Base-by-base conservation (phyloP, 2,888 invertebrate genomes). In the Dyspetes luteomarginatus region DNA sequence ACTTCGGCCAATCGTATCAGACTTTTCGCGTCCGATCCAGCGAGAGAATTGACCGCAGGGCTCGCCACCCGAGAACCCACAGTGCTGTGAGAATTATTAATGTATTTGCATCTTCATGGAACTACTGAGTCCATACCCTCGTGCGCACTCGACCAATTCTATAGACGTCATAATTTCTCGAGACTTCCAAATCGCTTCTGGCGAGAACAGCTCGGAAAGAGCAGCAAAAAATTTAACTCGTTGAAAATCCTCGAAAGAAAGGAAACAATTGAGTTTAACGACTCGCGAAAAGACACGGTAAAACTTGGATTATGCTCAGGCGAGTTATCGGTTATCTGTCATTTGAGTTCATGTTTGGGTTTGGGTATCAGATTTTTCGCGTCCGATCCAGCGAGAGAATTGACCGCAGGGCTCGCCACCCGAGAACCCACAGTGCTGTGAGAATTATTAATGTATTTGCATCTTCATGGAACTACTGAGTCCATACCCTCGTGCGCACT, bases 61-160 rank as follows among this genome's bases (percentile, higher is more conserved):
- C 84, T 12, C 84, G 85, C 84, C 19, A 12, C 41, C 22, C 19
- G 17, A 36, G 41, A 43, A 56, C 24, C 72, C 85, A 85, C 86
- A 81, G 82, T n/a, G 86, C 84, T 85, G 79, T 85, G 87, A n/a
- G 88, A 91, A 90, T 90, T 90, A 91, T 90, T 90, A 89, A 86
- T 87, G 82, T 90, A 91, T 91, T 91, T 91, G 91, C 91, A 91
- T 91, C 87, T 91, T 91, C 91, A 91, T 91, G 91, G 89, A 90
- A 91, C 86, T 85, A 85, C 87, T 85, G 86, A 81, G 73, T 82
- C 82, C 78, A 74, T 75, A 67, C 75, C 82, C 82, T 82, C 81
- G 80, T 78, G 81, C 52, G 58, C 19, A n/a, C 15, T 52, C 12
- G 52, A 52, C 24, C 7, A 7, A 52, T 52, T 3, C 36, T 36